phyloP scores from a whole-genome alignment of 2,113 vertebrate species.

The Tachysurus fulvidraco region DNA sequence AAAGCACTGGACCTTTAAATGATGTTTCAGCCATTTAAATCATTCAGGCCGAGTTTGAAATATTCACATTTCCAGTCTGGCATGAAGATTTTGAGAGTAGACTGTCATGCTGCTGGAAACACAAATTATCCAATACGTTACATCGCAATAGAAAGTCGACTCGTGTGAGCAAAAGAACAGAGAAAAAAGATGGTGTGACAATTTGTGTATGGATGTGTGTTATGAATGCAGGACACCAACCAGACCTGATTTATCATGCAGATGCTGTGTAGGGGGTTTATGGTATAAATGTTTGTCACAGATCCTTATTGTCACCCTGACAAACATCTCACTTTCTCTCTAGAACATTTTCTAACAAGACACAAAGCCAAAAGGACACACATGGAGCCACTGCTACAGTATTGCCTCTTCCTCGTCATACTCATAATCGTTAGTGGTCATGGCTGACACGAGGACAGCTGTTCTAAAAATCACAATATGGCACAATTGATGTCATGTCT shows the following conservation, averaged over 20 bases:
- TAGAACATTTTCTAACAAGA: conserved; percentile 37
- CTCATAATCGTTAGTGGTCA: conserved; percentile 29
- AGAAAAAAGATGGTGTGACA: conserved; percentile 9
- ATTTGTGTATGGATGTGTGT: neutral
- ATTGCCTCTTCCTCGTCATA: conserved; percentile 52
- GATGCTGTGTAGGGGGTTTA: conserved; percentile 69
- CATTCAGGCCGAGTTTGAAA: conserved; percentile 39
- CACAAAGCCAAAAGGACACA: conserved; percentile 46
- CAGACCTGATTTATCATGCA: conserved; percentile 67
- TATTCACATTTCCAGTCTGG: conserved; percentile 34
- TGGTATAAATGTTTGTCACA: conserved; percentile 65
- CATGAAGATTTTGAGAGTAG: conserved; percentile 42
- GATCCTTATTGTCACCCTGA: conserved; percentile 61
- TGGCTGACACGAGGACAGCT: conserved; percentile 37
- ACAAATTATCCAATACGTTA: conserved; percentile 35
- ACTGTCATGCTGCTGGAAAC: conserved; percentile 31
- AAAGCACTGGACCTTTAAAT: conserved; percentile 52
- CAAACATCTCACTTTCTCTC: conserved; percentile 62
- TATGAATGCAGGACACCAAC: conserved; percentile 54
- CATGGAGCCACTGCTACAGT: conserved; percentile 52
- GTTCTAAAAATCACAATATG: conserved; percentile 35
- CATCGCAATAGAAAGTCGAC: conserved; percentile 17
- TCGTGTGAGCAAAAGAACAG: neutral
- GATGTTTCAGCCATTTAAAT: conserved; percentile 49
- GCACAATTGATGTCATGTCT: conserved; percentile 34